phyloP scores from a whole-genome alignment of 2,113 vertebrate genomes.

The Brachypodius melanocephalos region DNA sequence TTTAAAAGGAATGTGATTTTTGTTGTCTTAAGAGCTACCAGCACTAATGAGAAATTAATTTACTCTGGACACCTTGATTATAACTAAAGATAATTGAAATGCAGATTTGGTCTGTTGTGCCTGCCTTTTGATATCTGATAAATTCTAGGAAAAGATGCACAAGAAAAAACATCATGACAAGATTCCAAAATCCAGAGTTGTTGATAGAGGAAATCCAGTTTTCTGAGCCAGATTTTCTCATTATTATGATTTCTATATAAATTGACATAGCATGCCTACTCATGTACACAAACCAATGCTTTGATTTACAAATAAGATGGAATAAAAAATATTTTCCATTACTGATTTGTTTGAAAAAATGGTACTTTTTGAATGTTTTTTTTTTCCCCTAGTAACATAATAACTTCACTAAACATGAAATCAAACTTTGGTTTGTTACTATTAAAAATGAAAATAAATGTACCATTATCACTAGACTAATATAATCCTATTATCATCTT shows the following conservation, averaged over 20 bases:
- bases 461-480: neutral
- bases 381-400: neutral
- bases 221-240: neutral
- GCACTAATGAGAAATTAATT: neutral
- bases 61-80: neutral
- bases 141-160: neutral
- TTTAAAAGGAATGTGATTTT: neutral
- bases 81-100: neutral
- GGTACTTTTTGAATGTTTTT: neutral
- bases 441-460: slow-evolving; percentile 8
- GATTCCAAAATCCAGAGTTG: neutral
- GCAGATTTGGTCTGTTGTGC: neutral
- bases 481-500: slow-evolving; percentile 44
- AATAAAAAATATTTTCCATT: neutral
- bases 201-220: neutral
- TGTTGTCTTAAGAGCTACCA: neutral
- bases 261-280: neutral
- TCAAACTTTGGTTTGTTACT: neutral
- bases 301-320: neutral
- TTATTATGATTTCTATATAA: neutral
- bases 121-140: neutral
- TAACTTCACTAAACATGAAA: neutral
- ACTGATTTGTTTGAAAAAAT: neutral
- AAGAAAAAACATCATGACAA: neutral
- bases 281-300: neutral